Evolutionary conservation across 2,888 invertebrate genomes (phyloP), one percentile per base, ranked within the genome.

Genomic region (Exocentrus adspersus): DNA sequence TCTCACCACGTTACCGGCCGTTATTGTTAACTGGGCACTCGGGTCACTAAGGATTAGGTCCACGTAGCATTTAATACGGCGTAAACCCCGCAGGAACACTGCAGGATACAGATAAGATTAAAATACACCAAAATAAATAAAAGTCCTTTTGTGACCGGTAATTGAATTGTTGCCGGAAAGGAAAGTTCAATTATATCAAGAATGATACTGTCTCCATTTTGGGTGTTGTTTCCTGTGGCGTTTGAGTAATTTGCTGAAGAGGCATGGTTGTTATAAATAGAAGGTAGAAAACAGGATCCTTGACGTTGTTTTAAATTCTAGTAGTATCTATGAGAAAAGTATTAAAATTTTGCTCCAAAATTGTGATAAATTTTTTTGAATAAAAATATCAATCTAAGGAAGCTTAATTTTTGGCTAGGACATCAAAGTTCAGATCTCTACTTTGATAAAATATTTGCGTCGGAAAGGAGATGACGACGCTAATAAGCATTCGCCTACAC

Each of bases 141-240:
- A 54, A 45, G 32, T 24, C 30, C 43, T 32, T 57, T 57, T 45
- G 43, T 45, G 57, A n/a, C 46, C 28, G n/a, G 46, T 57, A 57
- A 57, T 57, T 57, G 57, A 57, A 57, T 57, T 46, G 57, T 57
- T 46, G 45, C 46, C 30, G 45, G 32, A 17, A 46, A 45, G 57
- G 46, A 57, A 30, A 42, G 28, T 46, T 46, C 57, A 57, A 57
- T 57, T 57, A 57, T 32, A 57, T 20, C 24, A 17, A 24, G 24
- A 28, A 10, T 16, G 54, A 54, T 54, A 41, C n/a, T 42, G 21
- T 54, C 28, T 54, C 24, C 19, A 43, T 54, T 24, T 16, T 12
- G 37, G 14, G 37, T 14, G 37, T 5, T n/a, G 37, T n/a, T 14
- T 37, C 12, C 37, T n/a, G 12, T 12, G n/a, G 37, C 12, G 37